A percentile compares a stretch with the other conserved stretches of the same genome.
Evolutionary conservation across 2,888 invertebrate species (phyloP).

Genomic region (Rhagonycha lutea): DNA sequence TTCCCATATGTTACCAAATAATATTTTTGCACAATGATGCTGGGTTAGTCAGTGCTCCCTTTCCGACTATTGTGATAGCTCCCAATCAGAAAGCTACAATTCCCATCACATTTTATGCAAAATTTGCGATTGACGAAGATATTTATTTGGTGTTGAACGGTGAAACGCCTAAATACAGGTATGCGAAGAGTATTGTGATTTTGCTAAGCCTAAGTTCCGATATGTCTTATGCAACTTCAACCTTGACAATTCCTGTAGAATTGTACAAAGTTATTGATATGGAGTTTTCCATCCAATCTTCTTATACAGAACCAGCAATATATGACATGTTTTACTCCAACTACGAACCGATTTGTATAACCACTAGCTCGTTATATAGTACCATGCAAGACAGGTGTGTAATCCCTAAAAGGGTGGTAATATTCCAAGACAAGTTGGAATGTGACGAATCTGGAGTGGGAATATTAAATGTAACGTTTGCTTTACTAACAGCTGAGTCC

Average conservation of each 20-base stretch:
- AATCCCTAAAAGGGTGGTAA: conserved; percentile 11
- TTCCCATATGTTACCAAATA: conserved; percentile 39
- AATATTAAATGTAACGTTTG: background rate
- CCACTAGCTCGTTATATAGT: background rate
- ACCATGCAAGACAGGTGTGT: background rate
- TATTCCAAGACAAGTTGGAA: background rate
- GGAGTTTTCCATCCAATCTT: conserved; percentile 28
- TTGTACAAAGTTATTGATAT: conserved; percentile 31
- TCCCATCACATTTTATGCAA: conserved; percentile 42
- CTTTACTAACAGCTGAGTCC: background rate
- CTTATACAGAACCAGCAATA: conserved; percentile 28
- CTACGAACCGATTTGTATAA: conserved; percentile 3
- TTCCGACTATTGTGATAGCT: conserved; percentile 18
- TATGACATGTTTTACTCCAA: conserved; percentile 24
- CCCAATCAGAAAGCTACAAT: conserved; percentile 28
- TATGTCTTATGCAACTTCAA: conserved; percentile 12
- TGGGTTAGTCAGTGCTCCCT: conserved; percentile 35
- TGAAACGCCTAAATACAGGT: conserved; percentile 41
- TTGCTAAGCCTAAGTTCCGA: conserved; percentile 42
- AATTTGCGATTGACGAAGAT: conserved; percentile 31
- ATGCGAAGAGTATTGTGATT: conserved; percentile 41
- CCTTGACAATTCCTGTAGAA: conserved; percentile 5
- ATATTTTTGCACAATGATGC: conserved; percentile 43
- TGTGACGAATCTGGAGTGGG: conserved; percentile 23
- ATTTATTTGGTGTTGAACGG: conserved; percentile 43